phyloP scores from a whole-genome alignment of 1,140 invertebrate species.

The Tyrophagus putrescentiae region DNA sequence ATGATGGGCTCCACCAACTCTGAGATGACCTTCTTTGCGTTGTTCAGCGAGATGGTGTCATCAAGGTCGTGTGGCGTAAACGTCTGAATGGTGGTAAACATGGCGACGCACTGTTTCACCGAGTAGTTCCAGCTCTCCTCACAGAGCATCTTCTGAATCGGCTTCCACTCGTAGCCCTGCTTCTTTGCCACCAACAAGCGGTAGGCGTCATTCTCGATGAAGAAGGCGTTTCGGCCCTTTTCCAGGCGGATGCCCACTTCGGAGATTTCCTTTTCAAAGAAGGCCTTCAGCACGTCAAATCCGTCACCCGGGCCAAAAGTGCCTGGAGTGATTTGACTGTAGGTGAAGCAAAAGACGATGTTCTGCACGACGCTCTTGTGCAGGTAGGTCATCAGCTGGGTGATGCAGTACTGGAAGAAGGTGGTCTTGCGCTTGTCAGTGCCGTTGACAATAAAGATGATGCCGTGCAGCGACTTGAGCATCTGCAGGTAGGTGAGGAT shows the following conservation, averaged over 20 bases:
- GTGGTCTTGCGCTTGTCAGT: conserved; percentile 19
- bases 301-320: background rate
- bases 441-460: conserved; percentile 26
- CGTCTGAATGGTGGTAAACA: no score
- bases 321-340: no score
- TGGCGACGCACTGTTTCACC: no score
- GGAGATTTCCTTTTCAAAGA: background rate
- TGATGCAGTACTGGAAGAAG: conserved; percentile 23
- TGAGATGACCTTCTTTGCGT: no score
- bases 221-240: background rate
- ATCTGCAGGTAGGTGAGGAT: conserved; percentile 18
- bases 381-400: conserved; percentile 24
- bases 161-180: background rate
- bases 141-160: no score
- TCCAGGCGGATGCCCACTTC: background rate
- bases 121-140: no score
- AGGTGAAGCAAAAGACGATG: conserved; percentile 28
- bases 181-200: background rate
- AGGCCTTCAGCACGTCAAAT: background rate
- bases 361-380: conserved; percentile 28
- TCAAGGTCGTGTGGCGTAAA: no score
- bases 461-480: conserved; percentile 24
- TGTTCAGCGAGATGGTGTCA: no score
- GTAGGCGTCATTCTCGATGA: no score
- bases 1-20: no score